These are phyloP conservation scores for Siniperca chuatsi DNA, from an alignment of 2,113 vertebrate genomes.

Conservation along the genomic window DNA sequence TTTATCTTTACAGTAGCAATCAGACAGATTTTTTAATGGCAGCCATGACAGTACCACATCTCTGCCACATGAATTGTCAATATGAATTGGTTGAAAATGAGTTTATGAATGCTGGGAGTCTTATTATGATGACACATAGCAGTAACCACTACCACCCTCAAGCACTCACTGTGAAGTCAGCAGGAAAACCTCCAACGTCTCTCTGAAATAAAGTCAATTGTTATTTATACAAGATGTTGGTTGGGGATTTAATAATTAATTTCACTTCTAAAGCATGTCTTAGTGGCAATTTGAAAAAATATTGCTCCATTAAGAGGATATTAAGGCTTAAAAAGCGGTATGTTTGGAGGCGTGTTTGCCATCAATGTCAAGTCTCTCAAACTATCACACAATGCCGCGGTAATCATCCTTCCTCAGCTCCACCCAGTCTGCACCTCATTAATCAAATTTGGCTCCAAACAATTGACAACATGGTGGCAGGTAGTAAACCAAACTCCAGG, in stretches of 20 bases:
- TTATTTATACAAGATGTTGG: constrained; percentile 31
- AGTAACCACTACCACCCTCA: constrained; percentile 14
- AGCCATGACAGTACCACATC: neutral
- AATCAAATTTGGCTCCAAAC: constrained; percentile 31
- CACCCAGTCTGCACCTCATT: constrained; percentile 24
- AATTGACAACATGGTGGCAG: constrained; percentile 30
- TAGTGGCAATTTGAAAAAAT: constrained; percentile 21
- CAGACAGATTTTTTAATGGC: constrained; percentile 1
- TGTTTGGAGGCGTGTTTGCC: constrained; percentile 36
- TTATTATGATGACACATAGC: constrained; percentile 41
- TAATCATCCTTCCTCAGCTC: constrained; percentile 18
- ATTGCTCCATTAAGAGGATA: constrained; percentile 32
- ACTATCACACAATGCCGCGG: constrained; percentile 17
- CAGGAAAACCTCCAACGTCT: constrained; percentile 28
- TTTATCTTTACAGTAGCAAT: constrained; percentile 12
- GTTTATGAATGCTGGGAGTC: constrained; percentile 37
- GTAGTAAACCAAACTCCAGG: constrained; percentile 15
- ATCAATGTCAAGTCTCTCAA: constrained; percentile 14
- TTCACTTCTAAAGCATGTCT: constrained; percentile 3
- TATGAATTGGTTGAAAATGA: constrained; percentile 13
- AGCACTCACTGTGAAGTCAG: constrained; percentile 35
- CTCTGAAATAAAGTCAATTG: constrained; percentile 32
- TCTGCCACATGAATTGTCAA: constrained; percentile 1
- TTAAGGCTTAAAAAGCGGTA: constrained; percentile 41
- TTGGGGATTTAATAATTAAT: constrained; percentile 10